phyloP scores from a whole-genome alignment of 2,113 vertebrate genomes.

The Hyperoodon ampullatus region DNA sequence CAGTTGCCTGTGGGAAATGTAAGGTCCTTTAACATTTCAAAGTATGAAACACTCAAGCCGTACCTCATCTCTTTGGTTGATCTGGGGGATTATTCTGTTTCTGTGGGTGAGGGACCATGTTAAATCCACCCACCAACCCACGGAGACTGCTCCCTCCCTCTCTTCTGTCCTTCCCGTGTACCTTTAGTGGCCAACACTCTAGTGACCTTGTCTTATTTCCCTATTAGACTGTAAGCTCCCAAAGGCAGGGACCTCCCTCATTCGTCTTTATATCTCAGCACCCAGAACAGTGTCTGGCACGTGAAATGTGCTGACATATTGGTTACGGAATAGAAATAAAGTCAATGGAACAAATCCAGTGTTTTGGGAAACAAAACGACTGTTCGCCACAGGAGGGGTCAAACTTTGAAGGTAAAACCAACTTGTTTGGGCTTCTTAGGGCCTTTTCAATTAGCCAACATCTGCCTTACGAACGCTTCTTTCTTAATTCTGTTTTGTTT shows the following conservation, averaged over 20 bases:
- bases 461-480: neutral
- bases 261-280: neutral
- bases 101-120: neutral
- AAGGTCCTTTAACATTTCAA: neutral
- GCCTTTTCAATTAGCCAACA: neutral
- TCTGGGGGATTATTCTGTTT: neutral
- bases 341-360: neutral
- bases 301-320: neutral
- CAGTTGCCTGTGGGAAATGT: rapidly evolving
- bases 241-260: neutral
- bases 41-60: neutral
- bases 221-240: neutral
- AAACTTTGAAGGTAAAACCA: neutral
- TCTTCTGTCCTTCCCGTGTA: neutral
- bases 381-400: neutral
- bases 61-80: neutral
- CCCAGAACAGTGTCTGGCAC: neutral
- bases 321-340: slow-evolving; percentile 9
- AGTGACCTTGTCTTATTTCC: neutral
- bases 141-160: neutral
- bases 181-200: neutral
- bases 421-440: neutral
- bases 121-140: neutral
- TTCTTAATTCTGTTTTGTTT: neutral
- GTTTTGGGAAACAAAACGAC: neutral